phyloP scores from a whole-genome alignment of 2,888 invertebrate genomes.

The Eupeodes latifasciatus region DNA sequence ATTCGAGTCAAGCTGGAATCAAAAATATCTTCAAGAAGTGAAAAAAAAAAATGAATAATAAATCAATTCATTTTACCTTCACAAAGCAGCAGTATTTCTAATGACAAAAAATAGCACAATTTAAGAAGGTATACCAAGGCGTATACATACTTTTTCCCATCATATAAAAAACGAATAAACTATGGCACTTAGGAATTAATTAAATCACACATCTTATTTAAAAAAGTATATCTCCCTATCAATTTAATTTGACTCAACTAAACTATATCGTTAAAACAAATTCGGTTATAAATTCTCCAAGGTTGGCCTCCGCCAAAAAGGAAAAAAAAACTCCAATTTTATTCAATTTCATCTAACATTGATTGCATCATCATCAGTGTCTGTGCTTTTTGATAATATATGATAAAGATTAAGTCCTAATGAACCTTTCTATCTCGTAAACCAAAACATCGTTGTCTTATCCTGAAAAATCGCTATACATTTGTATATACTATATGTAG shows the following conservation, averaged over 20 bases:
- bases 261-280: constrained; percentile 11
- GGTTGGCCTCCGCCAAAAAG: not conserved
- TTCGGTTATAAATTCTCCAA: constrained; percentile 18
- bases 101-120: no score
- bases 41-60: no score
- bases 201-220: not conserved
- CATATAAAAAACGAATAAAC: no score
- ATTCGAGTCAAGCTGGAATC: no score
- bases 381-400: not conserved
- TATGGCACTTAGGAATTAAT: not conserved
- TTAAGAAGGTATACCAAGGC: no score
- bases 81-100: no score
- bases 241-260: constrained; percentile 6
- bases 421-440: constrained; percentile 30
- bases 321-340: constrained; percentile 29
- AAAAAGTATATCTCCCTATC: not conserved
- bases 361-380: constrained; percentile 72
- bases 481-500: not conserved
- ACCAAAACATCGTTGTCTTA: constrained; percentile 30
- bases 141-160: no score
- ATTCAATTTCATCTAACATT: constrained; percentile 73
- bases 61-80: no score
- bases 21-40: no score
- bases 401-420: constrained; percentile 48
- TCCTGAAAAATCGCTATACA: constrained; percentile 13